These are phyloP conservation scores for Cacoxenus indagator DNA, from an alignment of 2,888 invertebrate species.

Conservation along the genomic window DNA sequence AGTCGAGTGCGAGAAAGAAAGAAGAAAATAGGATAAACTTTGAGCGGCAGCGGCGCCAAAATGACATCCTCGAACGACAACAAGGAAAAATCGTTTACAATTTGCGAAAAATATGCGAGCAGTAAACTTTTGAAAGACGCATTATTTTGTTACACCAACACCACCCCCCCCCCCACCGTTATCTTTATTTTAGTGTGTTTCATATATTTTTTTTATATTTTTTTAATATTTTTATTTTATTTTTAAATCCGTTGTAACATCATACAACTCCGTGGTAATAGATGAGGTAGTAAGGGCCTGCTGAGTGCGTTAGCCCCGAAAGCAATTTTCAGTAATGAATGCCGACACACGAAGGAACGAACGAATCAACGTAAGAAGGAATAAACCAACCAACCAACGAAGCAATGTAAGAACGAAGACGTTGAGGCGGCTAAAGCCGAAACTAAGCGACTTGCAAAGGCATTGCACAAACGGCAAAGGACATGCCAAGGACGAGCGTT, in stretches of 20 bases:
- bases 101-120: slow-evolving; percentile 61
- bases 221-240: no score
- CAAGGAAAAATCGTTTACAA: slow-evolving; percentile 62
- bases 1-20: no score
- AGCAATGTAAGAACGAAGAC: slow-evolving; percentile 36
- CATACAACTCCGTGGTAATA: no score
- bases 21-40: not conserved
- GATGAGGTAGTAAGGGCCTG: no score
- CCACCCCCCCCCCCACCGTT: no score
- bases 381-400: no score
- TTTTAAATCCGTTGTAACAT: no score
- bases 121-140: slow-evolving; percentile 62
- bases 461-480: slow-evolving; percentile 62
- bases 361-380: no score
- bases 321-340: slow-evolving; percentile 69
- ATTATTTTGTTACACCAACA: slow-evolving; percentile 48
- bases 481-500: slow-evolving; percentile 64
- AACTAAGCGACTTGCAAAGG: not conserved
- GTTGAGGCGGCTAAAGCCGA: not conserved
- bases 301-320: slow-evolving; percentile 63
- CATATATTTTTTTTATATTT: no score
- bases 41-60: slow-evolving; percentile 40
- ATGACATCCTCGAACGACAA: slow-evolving; percentile 33
- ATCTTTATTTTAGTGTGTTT: no score
- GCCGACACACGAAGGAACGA: slow-evolving; percentile 38